Base-by-base conservation (phyloP, 1,140 invertebrate genomes). In the Tetraneura akinire region DNA sequence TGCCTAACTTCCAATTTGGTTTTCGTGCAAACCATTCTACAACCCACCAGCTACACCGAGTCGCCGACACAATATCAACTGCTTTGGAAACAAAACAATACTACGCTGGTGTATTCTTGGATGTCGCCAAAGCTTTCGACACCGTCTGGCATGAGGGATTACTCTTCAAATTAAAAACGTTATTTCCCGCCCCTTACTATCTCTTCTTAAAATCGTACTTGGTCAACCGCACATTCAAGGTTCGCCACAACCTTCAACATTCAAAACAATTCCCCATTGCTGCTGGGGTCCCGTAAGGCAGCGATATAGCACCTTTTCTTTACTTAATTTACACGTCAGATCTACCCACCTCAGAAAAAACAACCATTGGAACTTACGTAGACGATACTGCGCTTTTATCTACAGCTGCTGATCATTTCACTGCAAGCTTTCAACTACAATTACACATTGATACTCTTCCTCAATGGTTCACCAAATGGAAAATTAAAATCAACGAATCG, bases 101-200 rank as follows among this genome's bases (percentile, higher is more conserved):
- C 64, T 84, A 82, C 73, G 82, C 82, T 66, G 84, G 82, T 11
- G 83, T 0, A 84, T 85, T n/a, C 53, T 80, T 86, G 1, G 85
- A 86, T 45, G 82, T 86, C 0, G 68, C 81, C 32, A 83, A 85
- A 80, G 85, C 86, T 84, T 55, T 73, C 32, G 42, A 49, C 11
- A 73, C 42, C n/a, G 68, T 73, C 42, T 73, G 68, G 68, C 68
- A 73, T 18, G 42, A 73, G 0, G 42, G 68, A 11, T 14, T 73
- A 6, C 68, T 73, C 3, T 73, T 47, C n/a, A 73, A 73, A 49
- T 11, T 73, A 21, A 47, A 53, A 47, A 73, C 5, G 21, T 2
- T 49, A 10, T 47, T 53, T 26, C 68, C 68, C 1, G 62, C 62
- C 14, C 45, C 42, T 8, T 21, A 10, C 5, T 73, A 73, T 21